Base-by-base conservation (phyloP, 1,140 invertebrate genomes). In the Dendroctonus valens region DNA sequence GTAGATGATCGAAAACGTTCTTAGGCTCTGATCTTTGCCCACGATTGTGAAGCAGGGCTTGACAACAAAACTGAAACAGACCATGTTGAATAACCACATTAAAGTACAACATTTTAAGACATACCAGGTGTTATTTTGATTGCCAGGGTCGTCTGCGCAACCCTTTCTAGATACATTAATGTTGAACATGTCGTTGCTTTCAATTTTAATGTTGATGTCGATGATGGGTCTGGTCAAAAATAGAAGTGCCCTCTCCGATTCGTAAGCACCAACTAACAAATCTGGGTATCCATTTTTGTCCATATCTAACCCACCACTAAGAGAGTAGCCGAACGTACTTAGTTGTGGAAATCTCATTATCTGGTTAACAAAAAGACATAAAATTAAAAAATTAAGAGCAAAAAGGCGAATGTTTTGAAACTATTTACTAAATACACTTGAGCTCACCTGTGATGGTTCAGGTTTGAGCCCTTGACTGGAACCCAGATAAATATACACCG, bases 211-310 rank as follows among this genome's bases (percentile, higher is more conserved):
- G 70, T 85, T 85, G 41, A 96, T 93, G 68, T 90, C 89, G 70
- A 96, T 93, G 44, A 97, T 94, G 51, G 93, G 93, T 67, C 93
- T 83, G 0, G 93, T 85, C 72, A 89, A 82, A 38, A 93, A 83
- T 11, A 95, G 79, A 7, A 89, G 83, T 0, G 92, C 86, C 51
- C 83, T 81, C 74, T 91, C 90, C 69, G 87, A 84, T 74, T 91
- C 91, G 79, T 93, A 96, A 37, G 94, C 92, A 58, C 95, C 95
- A 38, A 94, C 84, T 14, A 96, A 81, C 65, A 97, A 81, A 83
- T 97, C 95, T 0, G 94, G 91, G 81, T 97, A 98, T 9, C 89
- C 90, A 80, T 98, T 97, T 14, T 83, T 80, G 79, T 98, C 96
- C 75, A 98, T 83, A 80, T 98, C 95, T 7, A 93, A 81, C 41